Evolutionary conservation across 2,888 invertebrate genomes (phyloP), one percentile per base, ranked within the genome.

Genomic region (Tachina lurida): DNA sequence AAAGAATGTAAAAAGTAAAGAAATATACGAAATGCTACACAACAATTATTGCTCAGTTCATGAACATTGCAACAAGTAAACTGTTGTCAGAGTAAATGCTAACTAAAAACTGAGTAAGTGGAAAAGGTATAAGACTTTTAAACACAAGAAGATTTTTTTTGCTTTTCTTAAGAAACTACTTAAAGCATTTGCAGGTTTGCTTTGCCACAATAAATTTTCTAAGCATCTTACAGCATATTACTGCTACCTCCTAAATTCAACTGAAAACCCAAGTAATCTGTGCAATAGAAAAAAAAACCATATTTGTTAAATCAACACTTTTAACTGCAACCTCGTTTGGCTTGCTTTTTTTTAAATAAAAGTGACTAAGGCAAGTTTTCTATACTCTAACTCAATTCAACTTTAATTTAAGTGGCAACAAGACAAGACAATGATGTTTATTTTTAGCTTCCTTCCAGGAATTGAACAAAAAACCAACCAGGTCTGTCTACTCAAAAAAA

Each of bases 291-390:
- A 31, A 12, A 8, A 7, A n/a, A 9, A n/a, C n/a, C n/a, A n/a
- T n/a, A 31, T 17, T 2, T 39, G 13, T 58, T 58, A 41, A 12
- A 19, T 1, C 15, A 56, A 54, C 17, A 45, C 17, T 58, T 54
- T 75, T 65, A 10, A 45, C 13, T 47, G 0, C 13, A 8, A 0
- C 68, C 49, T 60, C 68, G 49, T 77, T 49, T 22, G 10, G 10
- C 31, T 31, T 19, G 2, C 54, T 2, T 10, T n/a, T 56, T 17
- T 41, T 15, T 0, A 39, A 52, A 31, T 45, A 19, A 82, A 82
- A 68, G 82, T 81, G 81, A 81, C 74, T 75, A 39, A 58, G 52
- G 74, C 22, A 81, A 81, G n/a, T 58, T 71, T 43, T 62, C 13
- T 49, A 31, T 31, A 31, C 43, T 60, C 52, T 10, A 8, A 63